Conservation (phyloP, 2,888 invertebrate species). For the Xylocampa areola region DNA sequence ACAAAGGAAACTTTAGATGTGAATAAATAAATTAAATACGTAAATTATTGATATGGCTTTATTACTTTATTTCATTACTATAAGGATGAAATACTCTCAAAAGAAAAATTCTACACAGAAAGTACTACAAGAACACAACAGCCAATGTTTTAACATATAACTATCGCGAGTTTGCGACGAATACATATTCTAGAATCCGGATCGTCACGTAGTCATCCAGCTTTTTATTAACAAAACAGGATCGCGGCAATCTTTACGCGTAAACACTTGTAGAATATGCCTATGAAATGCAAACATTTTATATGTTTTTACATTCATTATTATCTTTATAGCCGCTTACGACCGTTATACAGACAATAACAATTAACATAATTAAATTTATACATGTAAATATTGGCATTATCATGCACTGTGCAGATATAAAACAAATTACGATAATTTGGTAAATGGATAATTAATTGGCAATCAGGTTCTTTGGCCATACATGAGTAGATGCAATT, state of each 20-base stretch:
- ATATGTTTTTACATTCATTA: slow-evolving; percentile 42
- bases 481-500: slow-evolving; percentile 39
- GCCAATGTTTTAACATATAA: no score
- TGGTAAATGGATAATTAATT: slow-evolving; percentile 57
- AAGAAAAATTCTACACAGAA: no score
- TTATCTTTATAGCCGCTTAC: slow-evolving; percentile 66
- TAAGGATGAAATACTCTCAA: no score
- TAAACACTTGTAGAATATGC: slow-evolving; percentile 29
- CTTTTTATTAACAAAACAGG: slow-evolving; percentile 4
- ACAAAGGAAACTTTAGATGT: neutral
- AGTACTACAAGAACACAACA: no score
- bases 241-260: neutral
- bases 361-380: slow-evolving; percentile 69
- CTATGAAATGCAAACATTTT: slow-evolving; percentile 41
- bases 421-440: slow-evolving; percentile 65
- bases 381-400: slow-evolving; percentile 67
- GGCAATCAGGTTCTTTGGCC: slow-evolving; percentile 44
- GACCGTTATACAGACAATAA: slow-evolving; percentile 66
- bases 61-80: no score
- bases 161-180: no score
- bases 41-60: no score
- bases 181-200: no score
- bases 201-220: slow-evolving; percentile 1
- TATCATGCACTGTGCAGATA: slow-evolving; percentile 63
- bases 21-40: no score